Conservation (phyloP, 2,888 invertebrate species). For the Cephus nigrinus region DNA sequence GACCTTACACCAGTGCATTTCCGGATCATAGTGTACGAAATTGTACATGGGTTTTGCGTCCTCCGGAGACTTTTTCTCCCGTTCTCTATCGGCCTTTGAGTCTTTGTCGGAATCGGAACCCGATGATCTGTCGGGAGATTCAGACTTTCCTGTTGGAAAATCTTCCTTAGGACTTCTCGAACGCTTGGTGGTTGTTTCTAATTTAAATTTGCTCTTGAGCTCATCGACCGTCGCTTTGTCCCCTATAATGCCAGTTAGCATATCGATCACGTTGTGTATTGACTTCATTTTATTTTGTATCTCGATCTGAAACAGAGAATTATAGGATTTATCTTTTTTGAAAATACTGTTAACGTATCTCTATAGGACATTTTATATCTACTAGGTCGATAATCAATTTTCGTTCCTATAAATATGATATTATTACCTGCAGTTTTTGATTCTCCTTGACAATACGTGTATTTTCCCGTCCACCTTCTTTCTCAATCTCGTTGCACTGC, state of each 20-base stretch:
- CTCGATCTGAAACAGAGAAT: slow-evolving; percentile 71
- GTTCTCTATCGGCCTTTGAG: slow-evolving; percentile 46
- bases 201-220: slow-evolving; percentile 57
- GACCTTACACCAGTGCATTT: slow-evolving; percentile 90
- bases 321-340: neutral
- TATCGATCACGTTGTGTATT: slow-evolving; percentile 88
- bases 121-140: slow-evolving; percentile 48
- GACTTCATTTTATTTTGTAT: slow-evolving; percentile 84
- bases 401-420: neutral
- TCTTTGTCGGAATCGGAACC: slow-evolving; percentile 57
- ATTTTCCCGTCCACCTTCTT: slow-evolving; percentile 81
- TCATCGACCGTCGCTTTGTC: slow-evolving; percentile 71
- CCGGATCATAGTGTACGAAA: slow-evolving; percentile 88
- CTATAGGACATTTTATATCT: neutral
- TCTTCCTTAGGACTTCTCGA: slow-evolving; percentile 60
- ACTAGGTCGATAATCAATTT: neutral
- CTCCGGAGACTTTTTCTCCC: slow-evolving; percentile 44
- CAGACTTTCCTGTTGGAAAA: slow-evolving; percentile 54
- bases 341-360: neutral
- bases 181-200: slow-evolving; percentile 48
- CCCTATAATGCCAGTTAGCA: slow-evolving; percentile 87
- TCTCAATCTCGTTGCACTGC: slow-evolving; percentile 81
- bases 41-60: slow-evolving; percentile 72
- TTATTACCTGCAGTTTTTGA: slow-evolving; percentile 81
- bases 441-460: slow-evolving; percentile 85